These are phyloP conservation scores for Chaetops frenatus DNA, from an alignment of 2,113 vertebrate genomes.

Conservation along the genomic window DNA sequence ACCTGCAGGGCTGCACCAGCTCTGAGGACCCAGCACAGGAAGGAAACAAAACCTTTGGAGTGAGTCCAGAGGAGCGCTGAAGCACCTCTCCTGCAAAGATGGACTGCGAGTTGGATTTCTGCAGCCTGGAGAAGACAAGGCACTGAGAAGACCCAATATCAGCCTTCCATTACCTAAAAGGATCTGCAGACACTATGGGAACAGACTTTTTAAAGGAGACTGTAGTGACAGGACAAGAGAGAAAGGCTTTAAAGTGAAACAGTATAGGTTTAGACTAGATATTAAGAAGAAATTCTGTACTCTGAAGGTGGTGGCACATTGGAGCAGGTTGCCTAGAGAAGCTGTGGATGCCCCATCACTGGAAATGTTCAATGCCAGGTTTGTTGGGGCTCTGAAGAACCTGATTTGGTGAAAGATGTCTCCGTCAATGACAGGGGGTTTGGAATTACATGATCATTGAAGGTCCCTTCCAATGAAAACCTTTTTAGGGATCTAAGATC, in stretches of 20 bases:
- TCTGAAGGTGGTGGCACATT: background rate
- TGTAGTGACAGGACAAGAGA: background rate
- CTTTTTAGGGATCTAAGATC: background rate
- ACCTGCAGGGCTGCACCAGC: background rate
- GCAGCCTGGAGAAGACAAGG: background rate
- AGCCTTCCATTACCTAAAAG: background rate
- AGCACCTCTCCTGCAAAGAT: fast-evolving
- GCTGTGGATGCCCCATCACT: background rate
- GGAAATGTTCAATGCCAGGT: background rate
- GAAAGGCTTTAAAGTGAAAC: background rate
- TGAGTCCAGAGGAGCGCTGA: background rate
- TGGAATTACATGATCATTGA: background rate
- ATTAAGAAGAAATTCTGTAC: background rate
- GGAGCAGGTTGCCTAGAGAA: background rate
- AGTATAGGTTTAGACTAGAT: background rate
- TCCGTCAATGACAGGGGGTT: background rate
- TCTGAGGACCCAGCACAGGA: background rate
- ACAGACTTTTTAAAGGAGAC: background rate
- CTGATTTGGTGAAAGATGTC: background rate
- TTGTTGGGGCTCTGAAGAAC: background rate
- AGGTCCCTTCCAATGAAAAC: background rate
- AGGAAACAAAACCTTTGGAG: background rate
- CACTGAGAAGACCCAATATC: background rate
- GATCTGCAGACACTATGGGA: background rate
- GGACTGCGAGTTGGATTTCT: background rate